Evolutionary conservation across 2,888 invertebrate genomes (phyloP).

Genomic region (Sepiola atlantica): DNA sequence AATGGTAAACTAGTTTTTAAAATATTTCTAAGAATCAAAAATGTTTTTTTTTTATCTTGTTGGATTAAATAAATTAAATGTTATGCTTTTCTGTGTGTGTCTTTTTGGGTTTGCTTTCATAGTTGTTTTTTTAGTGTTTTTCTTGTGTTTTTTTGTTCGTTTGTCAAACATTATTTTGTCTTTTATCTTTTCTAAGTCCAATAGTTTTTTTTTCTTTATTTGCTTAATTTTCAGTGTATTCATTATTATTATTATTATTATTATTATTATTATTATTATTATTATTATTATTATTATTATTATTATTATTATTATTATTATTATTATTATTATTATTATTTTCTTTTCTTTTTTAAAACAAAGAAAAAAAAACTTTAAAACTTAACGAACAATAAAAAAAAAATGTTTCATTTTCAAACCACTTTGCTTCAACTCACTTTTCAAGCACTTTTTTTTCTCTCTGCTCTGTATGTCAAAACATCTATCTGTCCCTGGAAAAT

Average conservation of each 20-base stretch:
- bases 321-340: no score
- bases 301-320: no score
- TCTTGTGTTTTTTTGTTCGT: background rate
- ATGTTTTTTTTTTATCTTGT: background rate
- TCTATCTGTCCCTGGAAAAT: background rate
- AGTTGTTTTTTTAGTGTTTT: background rate
- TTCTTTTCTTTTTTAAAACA: background rate
- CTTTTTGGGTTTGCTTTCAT: background rate
- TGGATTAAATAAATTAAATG: background rate
- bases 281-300: no score
- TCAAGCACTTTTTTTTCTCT: conserved; percentile 2
- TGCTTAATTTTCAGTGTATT: background rate
- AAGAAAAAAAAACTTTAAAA: background rate
- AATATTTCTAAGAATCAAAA: no score
- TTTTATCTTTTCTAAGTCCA: background rate
- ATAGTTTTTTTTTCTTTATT: background rate
- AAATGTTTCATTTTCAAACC: background rate
- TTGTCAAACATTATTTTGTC: background rate
- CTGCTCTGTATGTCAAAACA: background rate
- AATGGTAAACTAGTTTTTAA: no score
- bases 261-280: no score
- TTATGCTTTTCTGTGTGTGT: background rate
- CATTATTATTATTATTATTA: background rate
- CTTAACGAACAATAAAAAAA: background rate
- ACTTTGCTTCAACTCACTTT: background rate